Percentiles rank a stretch among this genome's conserved stretches.
phyloP scores from a whole-genome alignment of 35 echinoderm and acorn worm genomes.

The Ptychodera flava region DNA sequence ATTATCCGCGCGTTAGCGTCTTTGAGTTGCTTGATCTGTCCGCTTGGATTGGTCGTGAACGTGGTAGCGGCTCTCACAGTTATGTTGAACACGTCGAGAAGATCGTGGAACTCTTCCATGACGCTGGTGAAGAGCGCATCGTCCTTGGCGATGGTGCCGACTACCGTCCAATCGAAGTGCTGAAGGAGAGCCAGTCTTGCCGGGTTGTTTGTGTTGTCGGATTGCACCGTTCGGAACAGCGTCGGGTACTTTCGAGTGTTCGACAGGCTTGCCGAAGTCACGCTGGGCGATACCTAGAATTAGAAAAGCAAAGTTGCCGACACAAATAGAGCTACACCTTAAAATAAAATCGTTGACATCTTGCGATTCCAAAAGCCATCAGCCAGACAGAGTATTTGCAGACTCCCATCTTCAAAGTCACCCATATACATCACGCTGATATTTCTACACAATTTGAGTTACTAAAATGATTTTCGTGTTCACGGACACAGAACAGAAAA shows the following conservation, averaged over 20 bases:
- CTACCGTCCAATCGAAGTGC: slow-evolving; percentile 78
- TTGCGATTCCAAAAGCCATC: too few relatives aligned
- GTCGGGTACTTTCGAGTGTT: slow-evolving; percentile 75
- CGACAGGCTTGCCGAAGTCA: slow-evolving; percentile 64
- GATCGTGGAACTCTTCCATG: background rate
- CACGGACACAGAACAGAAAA: too few relatives aligned
- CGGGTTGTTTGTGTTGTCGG: slow-evolving; percentile 76
- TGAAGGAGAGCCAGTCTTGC: slow-evolving; percentile 78
- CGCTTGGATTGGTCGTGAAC: background rate
- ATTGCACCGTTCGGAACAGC: slow-evolving; percentile 85
- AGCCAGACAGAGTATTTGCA: too few relatives aligned
- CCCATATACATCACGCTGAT: too few relatives aligned
- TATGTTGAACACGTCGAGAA: background rate
- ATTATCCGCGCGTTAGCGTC: background rate
- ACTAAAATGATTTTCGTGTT: too few relatives aligned
- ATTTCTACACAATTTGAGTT: too few relatives aligned
- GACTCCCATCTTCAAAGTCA: too few relatives aligned
- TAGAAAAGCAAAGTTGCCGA: too few relatives aligned
- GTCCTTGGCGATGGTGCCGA: slow-evolving; percentile 86
- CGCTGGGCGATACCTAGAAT: slow-evolving; percentile 67
- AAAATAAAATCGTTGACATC: too few relatives aligned
- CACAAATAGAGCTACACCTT: too few relatives aligned
- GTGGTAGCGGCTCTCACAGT: background rate
- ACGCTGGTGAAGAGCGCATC: background rate
- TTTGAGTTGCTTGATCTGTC: background rate